Evolutionary conservation across 92 coral and sea anemone species (phyloP).

Genomic region (Heliopora coerulea): DNA sequence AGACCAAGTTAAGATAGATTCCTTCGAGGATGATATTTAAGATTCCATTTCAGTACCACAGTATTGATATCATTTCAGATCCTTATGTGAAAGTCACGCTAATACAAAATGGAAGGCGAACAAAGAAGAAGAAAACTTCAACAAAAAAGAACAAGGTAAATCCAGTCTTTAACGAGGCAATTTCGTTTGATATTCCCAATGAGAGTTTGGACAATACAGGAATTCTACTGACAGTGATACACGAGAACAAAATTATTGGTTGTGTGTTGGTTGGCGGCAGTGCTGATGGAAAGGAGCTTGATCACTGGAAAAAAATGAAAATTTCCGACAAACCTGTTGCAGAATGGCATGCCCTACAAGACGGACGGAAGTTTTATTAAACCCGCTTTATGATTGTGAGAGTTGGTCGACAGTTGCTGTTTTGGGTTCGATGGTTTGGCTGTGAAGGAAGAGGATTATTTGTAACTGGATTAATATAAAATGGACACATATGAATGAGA

Average conservation of each 20-base stretch:
- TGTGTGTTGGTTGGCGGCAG: constrained; percentile 80
- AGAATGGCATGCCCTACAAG: constrained; percentile 81
- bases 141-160: constrained; percentile 71
- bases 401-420: too few species aligned
- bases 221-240: constrained; percentile 84
- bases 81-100: constrained; percentile 82
- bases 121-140: constrained; percentile 84
- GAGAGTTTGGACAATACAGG: constrained; percentile 71
- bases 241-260: constrained; percentile 80
- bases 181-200: constrained; percentile 74
- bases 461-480: too few species aligned
- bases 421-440: too few species aligned
- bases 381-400: too few species aligned
- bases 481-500: too few species aligned
- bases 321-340: constrained; percentile 78
- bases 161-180: constrained; percentile 90
- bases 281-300: constrained; percentile 64
- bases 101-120: constrained; percentile 72
- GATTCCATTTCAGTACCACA: too few species aligned
- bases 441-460: too few species aligned
- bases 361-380: constrained; percentile 73
- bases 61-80: too few species aligned
- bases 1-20: too few species aligned
- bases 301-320: constrained; percentile 79
- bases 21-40: too few species aligned